phyloP scores from a whole-genome alignment of 2,113 vertebrate species.

The Coptodon bakossiorum region DNA sequence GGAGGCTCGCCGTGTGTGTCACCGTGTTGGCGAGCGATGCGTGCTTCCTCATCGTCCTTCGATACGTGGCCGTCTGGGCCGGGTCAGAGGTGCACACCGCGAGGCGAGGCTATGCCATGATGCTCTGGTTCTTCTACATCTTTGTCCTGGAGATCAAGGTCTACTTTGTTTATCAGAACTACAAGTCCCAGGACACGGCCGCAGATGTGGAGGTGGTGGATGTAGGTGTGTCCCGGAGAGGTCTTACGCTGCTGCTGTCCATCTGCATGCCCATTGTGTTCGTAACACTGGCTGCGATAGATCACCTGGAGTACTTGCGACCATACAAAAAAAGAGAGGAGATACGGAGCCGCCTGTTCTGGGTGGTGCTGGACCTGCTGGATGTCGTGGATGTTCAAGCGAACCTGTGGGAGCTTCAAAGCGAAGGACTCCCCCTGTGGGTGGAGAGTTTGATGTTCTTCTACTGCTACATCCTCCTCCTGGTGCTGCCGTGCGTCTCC shows the following conservation, averaged over 20 bases:
- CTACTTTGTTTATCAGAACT: constrained; percentile 69
- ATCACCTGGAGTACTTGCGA: constrained; percentile 60
- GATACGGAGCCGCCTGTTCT: constrained; percentile 59
- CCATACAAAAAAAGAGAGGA: constrained; percentile 63
- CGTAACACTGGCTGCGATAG: background rate
- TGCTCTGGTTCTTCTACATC: constrained; percentile 70
- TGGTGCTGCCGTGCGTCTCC: constrained; percentile 63
- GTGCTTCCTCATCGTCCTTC: background rate
- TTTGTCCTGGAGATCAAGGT: constrained; percentile 69
- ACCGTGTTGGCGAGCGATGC: background rate
- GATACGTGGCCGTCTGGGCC: constrained; percentile 29
- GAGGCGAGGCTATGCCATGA: constrained; percentile 65
- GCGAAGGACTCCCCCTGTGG: constrained; percentile 61
- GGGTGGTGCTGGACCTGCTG: constrained; percentile 52
- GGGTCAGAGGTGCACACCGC: constrained; percentile 59
- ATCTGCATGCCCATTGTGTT: background rate
- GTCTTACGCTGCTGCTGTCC: background rate
- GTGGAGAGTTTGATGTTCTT: constrained; percentile 66
- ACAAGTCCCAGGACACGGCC: constrained; percentile 29
- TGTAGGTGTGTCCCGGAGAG: background rate
- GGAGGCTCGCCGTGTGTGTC: background rate
- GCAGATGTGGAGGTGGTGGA: background rate
- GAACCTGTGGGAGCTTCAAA: constrained; percentile 64
- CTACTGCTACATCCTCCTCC: constrained; percentile 66
- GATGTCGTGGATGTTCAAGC: constrained; percentile 65